These are phyloP conservation scores for Synanceia verrucosa DNA, from an alignment of 2,797 vertebrate species.

Conservation along the genomic window DNA sequence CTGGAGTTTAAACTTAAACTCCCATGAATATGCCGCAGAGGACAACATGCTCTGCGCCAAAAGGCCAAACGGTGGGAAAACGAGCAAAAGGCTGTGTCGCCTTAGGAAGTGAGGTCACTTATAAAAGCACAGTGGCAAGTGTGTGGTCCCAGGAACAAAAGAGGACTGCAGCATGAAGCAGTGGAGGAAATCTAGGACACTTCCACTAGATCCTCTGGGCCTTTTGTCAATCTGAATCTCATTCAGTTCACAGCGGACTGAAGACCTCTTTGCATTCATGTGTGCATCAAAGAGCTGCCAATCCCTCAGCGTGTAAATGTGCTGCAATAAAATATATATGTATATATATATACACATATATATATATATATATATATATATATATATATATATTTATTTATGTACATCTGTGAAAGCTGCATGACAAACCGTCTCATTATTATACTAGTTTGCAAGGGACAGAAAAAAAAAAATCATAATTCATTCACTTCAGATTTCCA, in stretches of 20 bases:
- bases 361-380: no score
- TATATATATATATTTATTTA: no score
- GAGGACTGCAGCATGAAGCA: constrained; percentile 43
- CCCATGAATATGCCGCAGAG: constrained; percentile 19
- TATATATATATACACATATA: no score
- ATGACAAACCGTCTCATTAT: background rate
- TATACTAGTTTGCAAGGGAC: background rate
- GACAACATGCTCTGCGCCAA: background rate
- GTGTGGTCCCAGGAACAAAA: constrained; percentile 60
- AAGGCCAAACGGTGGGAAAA: constrained; percentile 6
- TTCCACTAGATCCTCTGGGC: constrained; percentile 61
- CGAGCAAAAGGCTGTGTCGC: constrained; percentile 14
- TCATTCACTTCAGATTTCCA: background rate
- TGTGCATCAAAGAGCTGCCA: background rate
- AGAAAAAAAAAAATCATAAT: background rate
- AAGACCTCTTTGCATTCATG: constrained; percentile 12
- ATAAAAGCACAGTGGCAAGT: constrained; percentile 35
- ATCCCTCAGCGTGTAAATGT: no score
- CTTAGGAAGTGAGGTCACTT: constrained; percentile 17
- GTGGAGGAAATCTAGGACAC: constrained; percentile 76
- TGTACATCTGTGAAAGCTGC: background rate
- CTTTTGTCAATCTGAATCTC: constrained; percentile 74
- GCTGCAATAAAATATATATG: background rate
- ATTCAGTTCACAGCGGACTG: constrained; percentile 42
- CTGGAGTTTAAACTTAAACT: constrained; percentile 23